These are phyloP conservation scores for Leuciscus idus DNA, from an alignment of 2,113 vertebrate genomes.

Conservation along the genomic window DNA sequence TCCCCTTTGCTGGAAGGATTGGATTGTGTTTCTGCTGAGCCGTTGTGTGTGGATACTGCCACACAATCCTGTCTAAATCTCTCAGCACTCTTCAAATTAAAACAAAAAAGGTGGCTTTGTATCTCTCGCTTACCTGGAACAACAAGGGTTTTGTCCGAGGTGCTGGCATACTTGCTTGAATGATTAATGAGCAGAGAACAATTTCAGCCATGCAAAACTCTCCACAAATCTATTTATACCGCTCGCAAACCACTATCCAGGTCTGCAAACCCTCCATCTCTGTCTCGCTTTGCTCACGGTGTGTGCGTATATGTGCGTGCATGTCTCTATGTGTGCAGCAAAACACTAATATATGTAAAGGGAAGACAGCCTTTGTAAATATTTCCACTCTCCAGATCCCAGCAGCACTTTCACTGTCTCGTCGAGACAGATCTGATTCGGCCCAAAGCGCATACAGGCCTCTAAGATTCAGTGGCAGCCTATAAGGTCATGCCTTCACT, in stretches of 20 bases:
- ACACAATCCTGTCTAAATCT: conserved; percentile 25
- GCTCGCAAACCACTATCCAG: conserved; percentile 53
- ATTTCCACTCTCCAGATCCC: conserved; percentile 31
- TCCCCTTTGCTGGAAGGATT: conserved; percentile 26
- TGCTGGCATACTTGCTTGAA: conserved; percentile 41
- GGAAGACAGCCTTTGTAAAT: conserved; percentile 50
- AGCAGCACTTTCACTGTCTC: neutral
- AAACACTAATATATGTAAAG: conserved; percentile 30
- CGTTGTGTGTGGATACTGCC: neutral
- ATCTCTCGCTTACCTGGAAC: conserved; percentile 19
- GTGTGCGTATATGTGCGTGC: conserved; percentile 7
- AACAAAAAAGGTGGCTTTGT: conserved; percentile 1
- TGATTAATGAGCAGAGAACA: conserved; percentile 56
- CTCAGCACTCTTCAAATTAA: conserved; percentile 17
- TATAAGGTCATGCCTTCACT: conserved; percentile 42
- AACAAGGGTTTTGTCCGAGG: conserved; percentile 31
- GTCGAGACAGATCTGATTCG: neutral
- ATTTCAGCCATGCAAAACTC: conserved; percentile 51
- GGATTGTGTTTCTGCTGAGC: conserved; percentile 3
- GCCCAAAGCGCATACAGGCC: neutral
- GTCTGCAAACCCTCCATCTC: conserved; percentile 58
- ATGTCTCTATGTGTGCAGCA: conserved; percentile 27
- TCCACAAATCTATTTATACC: conserved; percentile 55
- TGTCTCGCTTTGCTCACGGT: conserved; percentile 35
- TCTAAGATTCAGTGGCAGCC: conserved; percentile 13